A percentile compares a stretch with the other conserved stretches of the same genome.
These are phyloP conservation scores for Glossosoma conforme DNA, from an alignment of 1,140 invertebrate species.

Conservation along the genomic window DNA sequence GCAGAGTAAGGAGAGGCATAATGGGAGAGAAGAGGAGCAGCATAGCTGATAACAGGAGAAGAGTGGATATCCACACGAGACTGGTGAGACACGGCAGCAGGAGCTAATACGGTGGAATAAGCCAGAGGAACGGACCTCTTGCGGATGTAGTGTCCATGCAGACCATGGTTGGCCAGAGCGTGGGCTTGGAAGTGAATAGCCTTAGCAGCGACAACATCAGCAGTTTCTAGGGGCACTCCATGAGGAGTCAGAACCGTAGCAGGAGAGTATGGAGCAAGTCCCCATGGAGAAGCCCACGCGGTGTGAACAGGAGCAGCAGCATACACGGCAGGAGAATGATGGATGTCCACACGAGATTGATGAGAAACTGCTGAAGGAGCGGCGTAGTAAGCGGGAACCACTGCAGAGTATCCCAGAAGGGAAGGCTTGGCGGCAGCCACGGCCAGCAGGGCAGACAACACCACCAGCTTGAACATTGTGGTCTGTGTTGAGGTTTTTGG, in stretches of 20 bases:
- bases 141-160: slow-evolving; percentile 39
- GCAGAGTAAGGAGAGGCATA: slow-evolving; percentile 16
- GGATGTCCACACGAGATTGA: slow-evolving; percentile 40
- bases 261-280: slow-evolving; percentile 34
- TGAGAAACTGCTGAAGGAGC: slow-evolving; percentile 37
- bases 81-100: slow-evolving; percentile 28
- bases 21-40: slow-evolving; percentile 9
- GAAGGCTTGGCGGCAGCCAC: slow-evolving; percentile 24
- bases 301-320: slow-evolving; percentile 34
- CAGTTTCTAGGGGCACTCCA: slow-evolving; percentile 44
- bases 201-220: slow-evolving; percentile 46
- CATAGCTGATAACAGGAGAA: slow-evolving; percentile 9
- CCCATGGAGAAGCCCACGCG: slow-evolving; percentile 35
- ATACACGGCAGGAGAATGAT: slow-evolving; percentile 33
- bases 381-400: slow-evolving; percentile 20
- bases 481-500: slow-evolving; percentile 47
- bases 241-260: slow-evolving; percentile 41
- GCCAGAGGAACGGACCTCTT: slow-evolving; percentile 37
- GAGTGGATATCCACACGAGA: slow-evolving; percentile 28
- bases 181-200: slow-evolving; percentile 45
- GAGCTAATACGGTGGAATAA: slow-evolving; percentile 37
- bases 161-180: slow-evolving; percentile 38
- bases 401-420: slow-evolving; percentile 8
- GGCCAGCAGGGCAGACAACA: slow-evolving; percentile 45
- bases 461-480: slow-evolving; percentile 53